Evolutionary conservation across 2,797 vertebrate genomes (phyloP), one percentile per base, ranked within the genome.

Genomic region (Karalla daura): DNA sequence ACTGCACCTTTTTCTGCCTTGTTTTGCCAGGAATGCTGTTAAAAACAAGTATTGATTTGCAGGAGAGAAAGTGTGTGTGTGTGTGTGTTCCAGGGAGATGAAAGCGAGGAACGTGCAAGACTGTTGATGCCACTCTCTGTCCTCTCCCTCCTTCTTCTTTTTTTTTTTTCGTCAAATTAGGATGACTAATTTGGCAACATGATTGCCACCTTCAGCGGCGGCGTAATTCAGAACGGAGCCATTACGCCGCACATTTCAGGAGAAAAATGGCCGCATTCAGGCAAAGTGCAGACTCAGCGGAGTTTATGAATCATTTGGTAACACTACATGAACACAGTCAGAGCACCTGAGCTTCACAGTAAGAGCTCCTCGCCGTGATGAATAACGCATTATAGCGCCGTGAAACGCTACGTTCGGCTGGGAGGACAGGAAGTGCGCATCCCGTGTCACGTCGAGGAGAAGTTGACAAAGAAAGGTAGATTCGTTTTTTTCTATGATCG

Each of bases 231-330:
- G 77, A 63, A 56, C 21, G 13, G 58, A 40, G 78, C 81, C 28
- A 70, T 86, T 76, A 72, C 47, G 37, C 64, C 4, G 70, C 83
- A 61, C 80, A 37, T 77, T 84, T 79, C 60, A 30, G 72, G 58
- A 77, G 83, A 86, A 83, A 78, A 88, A 89, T 86, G 83, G 70
- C 70, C 85, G 74, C 82, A 49, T 85, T 70, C 54, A 72, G 44
- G 76, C 70, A 75, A 87, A 88, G 70, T 71, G 88, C 86, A 44
- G 67, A 78, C 62, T 89, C 88, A 77, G 86, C 89, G 83, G 74
- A 83, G 73, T 86, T 88, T 83, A 84, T 87, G 86, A 86, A 87
- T 87, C 87, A 87, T 83, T 88, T 75, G 84, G 82, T 78, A 75
- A 80, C 72, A 54, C 70, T 71, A 80, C 83, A 76, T 63, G 83